phyloP scores from a whole-genome alignment of 1,140 invertebrate genomes.

The Drosophila micromelanica region DNA sequence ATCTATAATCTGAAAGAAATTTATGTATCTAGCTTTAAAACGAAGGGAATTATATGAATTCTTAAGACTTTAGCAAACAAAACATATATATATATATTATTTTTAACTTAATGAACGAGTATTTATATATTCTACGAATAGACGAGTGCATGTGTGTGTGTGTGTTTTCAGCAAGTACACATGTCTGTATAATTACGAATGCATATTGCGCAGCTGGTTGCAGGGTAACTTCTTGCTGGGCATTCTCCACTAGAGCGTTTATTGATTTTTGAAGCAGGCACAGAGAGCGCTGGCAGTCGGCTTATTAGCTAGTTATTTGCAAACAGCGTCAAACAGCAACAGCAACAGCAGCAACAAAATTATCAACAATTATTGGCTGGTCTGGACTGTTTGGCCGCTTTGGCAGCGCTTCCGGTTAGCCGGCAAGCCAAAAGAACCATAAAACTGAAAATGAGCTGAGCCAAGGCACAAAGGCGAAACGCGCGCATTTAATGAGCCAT shows the following conservation, averaged over 20 bases:
- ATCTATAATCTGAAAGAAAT: no score
- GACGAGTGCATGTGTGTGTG: no score
- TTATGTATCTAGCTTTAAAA: no score
- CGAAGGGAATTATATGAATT: no score
- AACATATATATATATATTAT: no score
- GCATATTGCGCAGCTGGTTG: neutral
- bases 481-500: slow-evolving; percentile 41
- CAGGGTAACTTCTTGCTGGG: neutral
- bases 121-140: no score
- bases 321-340: neutral
- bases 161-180: no score
- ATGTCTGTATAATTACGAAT: no score
- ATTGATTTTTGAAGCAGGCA: slow-evolving; percentile 44
- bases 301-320: slow-evolving; percentile 34
- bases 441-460: slow-evolving; percentile 35
- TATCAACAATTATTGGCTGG: slow-evolving; percentile 36
- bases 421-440: slow-evolving; percentile 41
- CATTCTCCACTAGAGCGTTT: neutral
- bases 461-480: slow-evolving; percentile 30
- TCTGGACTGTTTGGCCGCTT: neutral
- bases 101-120: no score
- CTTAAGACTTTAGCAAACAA: no score
- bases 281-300: neutral
- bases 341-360: slow-evolving; percentile 12
- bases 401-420: slow-evolving; percentile 30